Base-by-base conservation (phyloP, 2,797 vertebrate species). In the Molossus alvarezi region DNA sequence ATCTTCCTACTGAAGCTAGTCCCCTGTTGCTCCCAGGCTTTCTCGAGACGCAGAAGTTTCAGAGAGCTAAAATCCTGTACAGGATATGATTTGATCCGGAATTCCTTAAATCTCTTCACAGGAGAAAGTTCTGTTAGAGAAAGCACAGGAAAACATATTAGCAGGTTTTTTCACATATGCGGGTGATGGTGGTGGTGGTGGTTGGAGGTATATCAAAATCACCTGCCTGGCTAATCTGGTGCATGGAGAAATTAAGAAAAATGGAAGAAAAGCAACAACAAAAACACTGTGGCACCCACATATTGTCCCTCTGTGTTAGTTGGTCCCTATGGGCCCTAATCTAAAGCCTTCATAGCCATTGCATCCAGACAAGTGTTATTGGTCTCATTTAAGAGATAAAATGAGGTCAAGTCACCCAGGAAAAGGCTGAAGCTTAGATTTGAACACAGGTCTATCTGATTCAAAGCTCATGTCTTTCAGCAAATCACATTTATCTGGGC, bases 51-150 rank as follows among this genome's bases (percentile, higher is more conserved):
- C 25, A 88, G 53, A 92, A 96, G 97, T 94, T 98, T 98, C 95
- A 98, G 86, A 67, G 82, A 15, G 29, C 65, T 98, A 60, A 98
- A 94, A 86, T 97, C 95, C 45, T 97, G 96, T 48, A 94, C 80
- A 29, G 97, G 97, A 84, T 95, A 98, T 72, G 98, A 97, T 80
- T 51, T 95, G 90, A 97, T 96, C 95, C 92, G 94, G 33, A 97
- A 97, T 77, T 98, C 94, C 93, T 96, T 97, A 93, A 98, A 98
- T 84, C 97, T 98, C 64, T 97, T 93, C 71, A 23, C 9, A 76
- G 95, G 82, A 96, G 89, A 90, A 10, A 33, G 33, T 67, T 93
- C 97, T 98, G 48, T 92, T 87, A 93, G 83, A 94, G 83, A 95
- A 95, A 96, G 67, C 37, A 94, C 18, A 97, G 41, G 73, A 81